A percentile compares a stretch with the other conserved stretches of the same genome.
phyloP scores from a whole-genome alignment of 2,113 vertebrate species.

The Agapornis roseicollis region DNA sequence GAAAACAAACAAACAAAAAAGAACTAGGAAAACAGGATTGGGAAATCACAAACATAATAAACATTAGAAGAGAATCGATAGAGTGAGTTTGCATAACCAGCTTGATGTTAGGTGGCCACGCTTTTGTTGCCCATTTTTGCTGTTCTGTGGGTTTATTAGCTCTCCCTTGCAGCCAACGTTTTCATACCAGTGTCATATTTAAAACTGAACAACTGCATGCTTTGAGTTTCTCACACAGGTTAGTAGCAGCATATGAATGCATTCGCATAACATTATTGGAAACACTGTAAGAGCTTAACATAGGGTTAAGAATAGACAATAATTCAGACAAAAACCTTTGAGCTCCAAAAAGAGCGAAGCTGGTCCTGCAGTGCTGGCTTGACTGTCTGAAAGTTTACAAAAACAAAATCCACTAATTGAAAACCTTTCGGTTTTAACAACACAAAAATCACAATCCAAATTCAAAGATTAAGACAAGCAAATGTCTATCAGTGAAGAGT shows the following conservation, averaged over 20 bases:
- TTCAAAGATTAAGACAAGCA: constrained; percentile 9
- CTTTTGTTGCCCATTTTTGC: constrained; percentile 34
- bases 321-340: constrained; percentile 83
- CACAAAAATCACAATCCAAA: not conserved
- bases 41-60: constrained; percentile 82
- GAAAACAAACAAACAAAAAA: not conserved
- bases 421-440: not conserved
- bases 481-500: not conserved
- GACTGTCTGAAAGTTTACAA: constrained; percentile 83
- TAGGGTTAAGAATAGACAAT: constrained; percentile 71
- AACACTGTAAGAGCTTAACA: constrained; percentile 61
- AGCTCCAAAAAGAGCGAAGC: constrained; percentile 82
- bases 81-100: constrained; percentile 72
- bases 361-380: constrained; percentile 82
- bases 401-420: constrained; percentile 78
- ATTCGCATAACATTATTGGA: constrained; percentile 63
- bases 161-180: constrained; percentile 39
- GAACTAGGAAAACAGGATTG: constrained; percentile 21
- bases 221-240: constrained; percentile 65
- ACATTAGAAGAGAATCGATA: constrained; percentile 67
- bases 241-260: constrained; percentile 73
- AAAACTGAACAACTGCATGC: constrained; percentile 66
- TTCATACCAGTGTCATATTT: constrained; percentile 18
- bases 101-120: constrained; percentile 72
- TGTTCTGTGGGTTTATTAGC: constrained; percentile 33